phyloP scores from a whole-genome alignment of 2,113 vertebrate genomes.

The Prochilodus magdalenae region DNA sequence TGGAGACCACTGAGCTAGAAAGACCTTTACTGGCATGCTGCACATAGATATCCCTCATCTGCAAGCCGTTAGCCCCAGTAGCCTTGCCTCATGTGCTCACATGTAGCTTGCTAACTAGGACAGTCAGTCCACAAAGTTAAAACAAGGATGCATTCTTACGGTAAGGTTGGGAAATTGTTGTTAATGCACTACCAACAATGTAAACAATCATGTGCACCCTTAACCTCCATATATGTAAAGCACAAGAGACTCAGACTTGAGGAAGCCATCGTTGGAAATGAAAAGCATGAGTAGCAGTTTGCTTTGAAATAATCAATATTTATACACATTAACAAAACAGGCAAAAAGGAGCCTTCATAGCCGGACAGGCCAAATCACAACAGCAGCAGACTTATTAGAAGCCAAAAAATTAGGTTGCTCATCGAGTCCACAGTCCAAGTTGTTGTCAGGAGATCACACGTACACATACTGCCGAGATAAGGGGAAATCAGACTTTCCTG shows the following conservation, averaged over 20 bases:
- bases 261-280: background rate
- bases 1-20: background rate
- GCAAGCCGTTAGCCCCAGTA: no score
- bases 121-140: background rate
- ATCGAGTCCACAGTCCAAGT: conserved; percentile 6
- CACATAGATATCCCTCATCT: background rate
- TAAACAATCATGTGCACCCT: background rate
- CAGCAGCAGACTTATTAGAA: conserved; percentile 10
- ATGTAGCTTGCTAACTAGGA: background rate
- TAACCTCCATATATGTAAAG: background rate
- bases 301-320: conserved; percentile 11
- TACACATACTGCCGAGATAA: background rate
- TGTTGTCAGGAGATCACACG: background rate
- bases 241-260: background rate
- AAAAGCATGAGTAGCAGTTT: background rate
- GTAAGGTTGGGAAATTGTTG: background rate
- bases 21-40: background rate
- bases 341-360: background rate
- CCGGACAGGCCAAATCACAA: background rate
- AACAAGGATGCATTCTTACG: background rate
- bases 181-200: background rate
- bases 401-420: conserved; percentile 3
- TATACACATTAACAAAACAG: conserved; percentile 15
- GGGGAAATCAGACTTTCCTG: background rate
- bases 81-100: background rate